Evolutionary conservation across 2,888 invertebrate genomes (phyloP).

Genomic region (Latrodectus hesperus): DNA sequence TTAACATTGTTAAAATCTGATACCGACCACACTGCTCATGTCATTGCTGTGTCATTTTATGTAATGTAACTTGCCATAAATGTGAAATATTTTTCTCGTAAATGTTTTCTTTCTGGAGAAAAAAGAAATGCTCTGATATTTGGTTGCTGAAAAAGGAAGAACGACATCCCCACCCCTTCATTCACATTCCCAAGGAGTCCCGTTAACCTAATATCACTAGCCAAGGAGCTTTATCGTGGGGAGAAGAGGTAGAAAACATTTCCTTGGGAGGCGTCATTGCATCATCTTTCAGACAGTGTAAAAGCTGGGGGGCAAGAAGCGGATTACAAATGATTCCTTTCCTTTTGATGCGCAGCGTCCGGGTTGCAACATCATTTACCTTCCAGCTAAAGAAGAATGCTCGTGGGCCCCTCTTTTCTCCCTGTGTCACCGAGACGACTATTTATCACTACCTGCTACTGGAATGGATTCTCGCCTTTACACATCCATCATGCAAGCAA

Average conservation of each 20-base stretch:
- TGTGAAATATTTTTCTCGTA: too few species aligned
- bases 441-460: conserved; percentile 36
- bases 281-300: conserved; percentile 6
- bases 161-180: too few species aligned
- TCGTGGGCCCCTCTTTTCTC: conserved; percentile 18
- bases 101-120: too few species aligned
- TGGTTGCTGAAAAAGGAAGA: too few species aligned
- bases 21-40: too few species aligned
- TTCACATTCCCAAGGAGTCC: too few species aligned
- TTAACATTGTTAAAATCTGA: too few species aligned
- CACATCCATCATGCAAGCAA: conserved; percentile 30
- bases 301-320: background rate
- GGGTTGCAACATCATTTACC: conserved; percentile 44
- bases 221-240: background rate
- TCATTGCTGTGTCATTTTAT: too few species aligned
- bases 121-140: too few species aligned
- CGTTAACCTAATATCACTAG: background rate
- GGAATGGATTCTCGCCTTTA: conserved; percentile 14
- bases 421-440: background rate
- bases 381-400: conserved; percentile 34
- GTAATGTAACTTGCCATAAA: too few species aligned
- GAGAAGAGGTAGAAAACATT: background rate
- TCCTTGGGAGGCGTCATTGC: conserved; percentile 5
- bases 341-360: conserved; percentile 26
- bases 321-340: conserved; percentile 53